Evolutionary conservation across 2,888 invertebrate species (phyloP).

Genomic region (Polyommatus icarus): DNA sequence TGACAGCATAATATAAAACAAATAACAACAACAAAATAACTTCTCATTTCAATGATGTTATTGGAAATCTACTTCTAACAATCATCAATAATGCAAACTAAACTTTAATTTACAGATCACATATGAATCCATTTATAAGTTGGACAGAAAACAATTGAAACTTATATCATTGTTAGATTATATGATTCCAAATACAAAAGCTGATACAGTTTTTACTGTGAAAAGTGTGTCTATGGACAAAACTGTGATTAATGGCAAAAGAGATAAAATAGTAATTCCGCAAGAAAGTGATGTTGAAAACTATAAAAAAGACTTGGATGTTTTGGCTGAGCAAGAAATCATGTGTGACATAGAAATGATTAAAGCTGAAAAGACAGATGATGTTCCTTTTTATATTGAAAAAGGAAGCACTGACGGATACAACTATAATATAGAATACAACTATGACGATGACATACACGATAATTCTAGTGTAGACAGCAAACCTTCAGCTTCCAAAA

Average conservation of each 20-base stretch:
- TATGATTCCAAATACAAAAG: slow-evolving; percentile 33
- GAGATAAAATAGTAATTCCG: slow-evolving; percentile 28
- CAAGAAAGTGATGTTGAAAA: background rate
- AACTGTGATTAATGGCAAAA: background rate
- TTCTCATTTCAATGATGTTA: background rate
- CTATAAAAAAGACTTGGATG: background rate
- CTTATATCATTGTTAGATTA: slow-evolving; percentile 49
- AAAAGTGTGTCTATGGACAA: background rate
- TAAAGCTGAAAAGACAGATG: background rate
- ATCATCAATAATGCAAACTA: background rate
- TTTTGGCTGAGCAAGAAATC: background rate
- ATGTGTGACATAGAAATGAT: background rate
- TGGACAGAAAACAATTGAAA: slow-evolving; percentile 49
- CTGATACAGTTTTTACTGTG: slow-evolving; percentile 9
- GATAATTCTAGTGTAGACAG: slow-evolving; percentile 31
- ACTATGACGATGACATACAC: background rate
- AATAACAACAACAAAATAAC: background rate
- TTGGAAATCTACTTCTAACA: background rate
- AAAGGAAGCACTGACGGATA: background rate
- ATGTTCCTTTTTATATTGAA: background rate
- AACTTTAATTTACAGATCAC: slow-evolving; percentile 45
- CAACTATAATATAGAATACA: background rate
- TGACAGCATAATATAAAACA: background rate
- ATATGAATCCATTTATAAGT: slow-evolving; percentile 57
- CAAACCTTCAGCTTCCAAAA: slow-evolving; percentile 12